Conservation (phyloP, 2,113 vertebrate genomes). For the Lipophrys pholis region DNA sequence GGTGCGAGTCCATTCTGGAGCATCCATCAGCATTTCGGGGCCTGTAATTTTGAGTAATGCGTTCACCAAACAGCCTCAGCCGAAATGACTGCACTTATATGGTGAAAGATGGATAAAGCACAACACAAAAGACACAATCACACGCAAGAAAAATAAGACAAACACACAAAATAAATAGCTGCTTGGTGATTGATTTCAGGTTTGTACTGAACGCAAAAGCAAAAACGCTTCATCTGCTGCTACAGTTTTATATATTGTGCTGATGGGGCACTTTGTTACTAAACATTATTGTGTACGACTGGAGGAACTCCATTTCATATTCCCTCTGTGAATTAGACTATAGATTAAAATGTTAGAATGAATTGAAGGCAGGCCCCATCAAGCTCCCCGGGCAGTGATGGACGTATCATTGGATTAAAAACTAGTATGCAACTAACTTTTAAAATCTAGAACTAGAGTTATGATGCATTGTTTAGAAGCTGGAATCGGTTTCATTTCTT, state of each 20-base stretch:
- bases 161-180: not conserved
- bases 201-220: not conserved
- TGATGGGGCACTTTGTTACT: slow-evolving; percentile 2
- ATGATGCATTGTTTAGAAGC: not conserved
- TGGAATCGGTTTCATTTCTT: not conserved
- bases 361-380: not conserved
- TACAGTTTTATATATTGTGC: not conserved
- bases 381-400: slow-evolving; percentile 10
- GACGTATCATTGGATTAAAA: not conserved
- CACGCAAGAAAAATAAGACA: no score
- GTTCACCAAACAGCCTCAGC: not conserved
- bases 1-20: not conserved
- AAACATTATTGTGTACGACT: not conserved
- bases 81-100: no score
- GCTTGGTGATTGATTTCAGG: not conserved
- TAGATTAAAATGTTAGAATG: slow-evolving; percentile 6
- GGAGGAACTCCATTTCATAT: slow-evolving; percentile 8
- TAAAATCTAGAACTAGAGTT: not conserved
- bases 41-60: not conserved
- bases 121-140: not conserved
- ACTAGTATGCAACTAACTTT: slow-evolving; percentile 6
- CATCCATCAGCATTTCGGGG: not conserved
- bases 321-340: slow-evolving; percentile 28
- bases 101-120: not conserved
- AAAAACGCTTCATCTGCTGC: not conserved